Evolutionary conservation across 2,797 vertebrate genomes (phyloP).

Genomic region (Amblyopsis hoosieri): DNA sequence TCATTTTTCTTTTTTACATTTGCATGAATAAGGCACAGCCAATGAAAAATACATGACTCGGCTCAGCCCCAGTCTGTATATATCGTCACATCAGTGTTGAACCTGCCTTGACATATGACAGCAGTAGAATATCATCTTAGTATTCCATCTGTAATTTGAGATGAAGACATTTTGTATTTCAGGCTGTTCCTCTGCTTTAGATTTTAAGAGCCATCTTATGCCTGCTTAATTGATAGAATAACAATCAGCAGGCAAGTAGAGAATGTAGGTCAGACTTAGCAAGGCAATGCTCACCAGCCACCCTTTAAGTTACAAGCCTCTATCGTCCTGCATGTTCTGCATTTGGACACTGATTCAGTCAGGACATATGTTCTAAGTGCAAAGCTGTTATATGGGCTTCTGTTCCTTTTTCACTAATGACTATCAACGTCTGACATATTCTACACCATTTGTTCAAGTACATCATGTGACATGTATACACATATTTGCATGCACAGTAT

Average conservation of each 20-base stretch:
- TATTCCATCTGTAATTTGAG: neutral
- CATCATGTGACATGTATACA: too few species aligned
- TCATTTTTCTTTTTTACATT: neutral
- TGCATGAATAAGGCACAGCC: neutral
- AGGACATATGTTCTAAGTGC: constrained; percentile 43
- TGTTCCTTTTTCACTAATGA: neutral
- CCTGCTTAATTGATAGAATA: constrained; percentile 50
- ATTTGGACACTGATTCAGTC: constrained; percentile 31
- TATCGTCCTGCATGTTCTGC: constrained; percentile 31
- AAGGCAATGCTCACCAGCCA: constrained; percentile 31
- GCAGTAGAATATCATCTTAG: neutral
- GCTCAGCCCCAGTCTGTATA: neutral
- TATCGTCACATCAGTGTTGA: too few species aligned
- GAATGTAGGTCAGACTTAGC: constrained; percentile 69
- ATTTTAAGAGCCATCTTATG: constrained; percentile 24
- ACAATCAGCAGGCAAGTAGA: constrained; percentile 52
- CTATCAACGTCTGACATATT: too few species aligned
- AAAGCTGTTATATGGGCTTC: neutral
- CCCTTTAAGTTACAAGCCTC: constrained; percentile 36
- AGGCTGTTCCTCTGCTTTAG: neutral
- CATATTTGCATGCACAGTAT: too few species aligned
- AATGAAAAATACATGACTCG: constrained; percentile 8
- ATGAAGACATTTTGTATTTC: constrained; percentile 11
- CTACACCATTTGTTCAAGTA: too few species aligned
- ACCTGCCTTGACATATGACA: too few species aligned